Evolutionary conservation across 2,113 vertebrate species (phyloP).

Genomic region (Phylloscopus trochiloides): DNA sequence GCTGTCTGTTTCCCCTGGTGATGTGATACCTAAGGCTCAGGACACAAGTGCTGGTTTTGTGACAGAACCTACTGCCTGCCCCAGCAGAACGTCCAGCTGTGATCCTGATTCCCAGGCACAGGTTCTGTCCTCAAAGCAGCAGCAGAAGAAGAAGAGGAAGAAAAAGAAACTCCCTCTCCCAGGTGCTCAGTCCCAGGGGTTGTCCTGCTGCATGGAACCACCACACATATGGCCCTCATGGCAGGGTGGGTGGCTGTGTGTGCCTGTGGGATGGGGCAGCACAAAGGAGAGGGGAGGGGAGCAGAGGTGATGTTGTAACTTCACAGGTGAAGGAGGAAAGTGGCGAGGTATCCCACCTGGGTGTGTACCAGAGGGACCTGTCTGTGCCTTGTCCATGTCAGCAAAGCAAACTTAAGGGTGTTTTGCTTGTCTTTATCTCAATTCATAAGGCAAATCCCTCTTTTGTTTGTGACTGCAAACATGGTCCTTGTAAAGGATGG

Average conservation of each 20-base stretch:
- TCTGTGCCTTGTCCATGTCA: not conserved
- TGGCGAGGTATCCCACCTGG: not conserved
- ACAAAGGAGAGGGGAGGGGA: not conserved
- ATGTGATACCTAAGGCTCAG: rapidly evolving
- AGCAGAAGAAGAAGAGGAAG: constrained; percentile 6
- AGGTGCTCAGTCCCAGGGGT: constrained; percentile 16
- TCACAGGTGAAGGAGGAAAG: not conserved
- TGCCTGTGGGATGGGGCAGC: not conserved
- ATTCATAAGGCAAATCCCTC: not conserved
- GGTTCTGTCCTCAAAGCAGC: not conserved
- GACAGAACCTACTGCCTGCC: not conserved
- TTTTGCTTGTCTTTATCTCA: not conserved
- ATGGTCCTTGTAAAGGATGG: not conserved
- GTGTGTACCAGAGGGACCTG: not conserved
- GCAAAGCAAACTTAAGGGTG: not conserved
- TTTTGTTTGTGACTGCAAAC: not conserved
- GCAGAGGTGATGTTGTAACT: not conserved
- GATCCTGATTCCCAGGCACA: not conserved
- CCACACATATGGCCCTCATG: rapidly evolving
- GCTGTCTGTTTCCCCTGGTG: rapidly evolving
- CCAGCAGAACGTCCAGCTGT: rapidly evolving
- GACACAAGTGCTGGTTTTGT: not conserved
- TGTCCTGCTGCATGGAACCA: not conserved
- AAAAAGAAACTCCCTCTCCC: not conserved
- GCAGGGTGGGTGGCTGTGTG: not conserved